Percentiles rank a stretch among this genome's conserved stretches.
phyloP scores from a whole-genome alignment of 1,140 invertebrate genomes.

The Anastrepha obliqua region DNA sequence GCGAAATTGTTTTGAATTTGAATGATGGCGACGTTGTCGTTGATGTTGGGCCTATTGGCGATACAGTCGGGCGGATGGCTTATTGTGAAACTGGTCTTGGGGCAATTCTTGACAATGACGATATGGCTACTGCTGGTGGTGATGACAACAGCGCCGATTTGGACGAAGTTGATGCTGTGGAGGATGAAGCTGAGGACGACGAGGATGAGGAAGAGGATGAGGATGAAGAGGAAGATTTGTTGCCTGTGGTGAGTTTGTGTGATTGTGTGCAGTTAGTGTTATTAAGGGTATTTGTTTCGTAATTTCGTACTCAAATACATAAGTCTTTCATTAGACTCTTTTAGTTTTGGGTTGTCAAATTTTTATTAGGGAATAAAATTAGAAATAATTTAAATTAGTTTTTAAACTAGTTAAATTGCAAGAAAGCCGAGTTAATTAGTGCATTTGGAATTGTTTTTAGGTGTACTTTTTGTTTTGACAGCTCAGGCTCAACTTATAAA shows the following conservation, averaged over 20 bases:
- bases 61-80: neutral
- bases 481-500: no score
- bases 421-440: no score
- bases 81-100: neutral
- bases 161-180: constrained; percentile 56
- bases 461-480: no score
- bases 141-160: constrained; percentile 35
- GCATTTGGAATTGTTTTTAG: no score
- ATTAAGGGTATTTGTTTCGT: constrained; percentile 12
- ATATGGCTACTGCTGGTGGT: neutral
- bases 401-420: neutral
- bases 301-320: neutral
- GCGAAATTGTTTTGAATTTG: constrained; percentile 41
- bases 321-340: no score
- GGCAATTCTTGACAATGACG: constrained; percentile 62
- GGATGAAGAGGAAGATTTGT: constrained; percentile 59
- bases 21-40: neutral
- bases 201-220: constrained; percentile 14
- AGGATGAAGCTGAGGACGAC: constrained; percentile 58
- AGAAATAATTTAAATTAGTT: neutral
- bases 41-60: neutral
- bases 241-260: constrained; percentile 62
- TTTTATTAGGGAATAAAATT: neutral
- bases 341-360: no score
- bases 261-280: neutral